Base-by-base conservation (phyloP, 2,797 vertebrate species). In the Gallinago nigripennis region DNA sequence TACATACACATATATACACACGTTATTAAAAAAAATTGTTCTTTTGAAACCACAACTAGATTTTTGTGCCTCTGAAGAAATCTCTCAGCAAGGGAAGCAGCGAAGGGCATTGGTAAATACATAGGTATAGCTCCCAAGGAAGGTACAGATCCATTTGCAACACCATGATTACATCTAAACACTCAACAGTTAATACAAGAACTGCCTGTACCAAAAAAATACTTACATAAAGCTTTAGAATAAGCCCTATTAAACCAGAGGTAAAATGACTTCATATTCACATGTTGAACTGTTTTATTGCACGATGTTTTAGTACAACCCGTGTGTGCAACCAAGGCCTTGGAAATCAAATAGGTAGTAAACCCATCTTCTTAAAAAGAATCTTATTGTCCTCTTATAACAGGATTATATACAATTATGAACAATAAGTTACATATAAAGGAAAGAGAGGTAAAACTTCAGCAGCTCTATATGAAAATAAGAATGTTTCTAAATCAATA, bases 231-330 rank as follows among this genome's bases (percentile, higher is more conserved):
- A 69, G 41, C 70, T 84, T 90, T 25, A 66, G 21, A 68, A 80
- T 31, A 86, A 94, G 57, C 7, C 50, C 63, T 30, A 72, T 0
- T 23, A 88, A 94, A 50, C 3, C 58, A 86, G 50, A 31, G 11
- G 9, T 20, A 48, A 3, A 27, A 41, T 1, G 39, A 79, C 63
- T 7, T 79, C 41, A 53, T 30, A 14, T 21, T 76, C 5, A 37
- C 0, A 0, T 23, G 30, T 20, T 71, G 25, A 80, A 80, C 2
- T 81, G 30, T 24, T 83, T 58, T 75, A 61, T 0, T 65, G 69
- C 18, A 54, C 1, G 0, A 8, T 54, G 28, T 5, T 69, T 35
- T 4, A 85, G 35, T 20, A 53, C 24, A 73, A 79, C 10, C 24
- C 11, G 1, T 18, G n/a, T 11, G n/a, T 50, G 41, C 28, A 78